Evolutionary conservation across 1,140 invertebrate species (phyloP).

Genomic region (Listronotus bonariensis): DNA sequence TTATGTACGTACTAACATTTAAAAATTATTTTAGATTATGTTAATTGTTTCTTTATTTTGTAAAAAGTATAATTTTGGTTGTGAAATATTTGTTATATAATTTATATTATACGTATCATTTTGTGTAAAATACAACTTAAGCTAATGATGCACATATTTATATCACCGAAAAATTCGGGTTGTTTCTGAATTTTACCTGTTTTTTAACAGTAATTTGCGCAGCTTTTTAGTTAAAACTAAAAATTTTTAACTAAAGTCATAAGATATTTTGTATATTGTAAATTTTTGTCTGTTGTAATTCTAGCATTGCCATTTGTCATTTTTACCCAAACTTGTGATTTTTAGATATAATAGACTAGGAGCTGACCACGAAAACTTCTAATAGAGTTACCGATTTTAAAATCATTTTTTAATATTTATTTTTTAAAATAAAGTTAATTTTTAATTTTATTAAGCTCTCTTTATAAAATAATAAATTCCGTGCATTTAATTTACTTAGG

Average conservation of each 20-base stretch:
- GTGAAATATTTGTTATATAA: conserved; percentile 46
- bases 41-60: conserved; percentile 27
- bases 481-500: too few species aligned
- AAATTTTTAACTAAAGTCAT: not conserved
- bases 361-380: not conserved
- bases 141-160: conserved; percentile 1
- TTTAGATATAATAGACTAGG: conserved; percentile 31
- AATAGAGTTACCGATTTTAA: too few species aligned
- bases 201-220: not conserved
- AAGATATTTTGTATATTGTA: conserved; percentile 13
- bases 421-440: too few species aligned
- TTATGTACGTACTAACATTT: conserved; percentile 1
- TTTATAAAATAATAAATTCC: too few species aligned
- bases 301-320: conserved; percentile 32
- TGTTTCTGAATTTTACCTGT: not conserved
- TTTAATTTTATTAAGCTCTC: too few species aligned
- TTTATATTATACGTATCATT: conserved; percentile 19
- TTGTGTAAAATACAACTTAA: conserved; percentile 1
- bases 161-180: not conserved
- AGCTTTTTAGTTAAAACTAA: not conserved
- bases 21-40: conserved; percentile 2
- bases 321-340: conserved; percentile 49
- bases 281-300: conserved; percentile 28
- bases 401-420: too few species aligned
- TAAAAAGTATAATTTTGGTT: conserved; percentile 42